Evolutionary conservation across 2,113 vertebrate genomes (phyloP), one percentile per base, ranked within the genome.

Genomic region (Trematomus loennbergii): DNA sequence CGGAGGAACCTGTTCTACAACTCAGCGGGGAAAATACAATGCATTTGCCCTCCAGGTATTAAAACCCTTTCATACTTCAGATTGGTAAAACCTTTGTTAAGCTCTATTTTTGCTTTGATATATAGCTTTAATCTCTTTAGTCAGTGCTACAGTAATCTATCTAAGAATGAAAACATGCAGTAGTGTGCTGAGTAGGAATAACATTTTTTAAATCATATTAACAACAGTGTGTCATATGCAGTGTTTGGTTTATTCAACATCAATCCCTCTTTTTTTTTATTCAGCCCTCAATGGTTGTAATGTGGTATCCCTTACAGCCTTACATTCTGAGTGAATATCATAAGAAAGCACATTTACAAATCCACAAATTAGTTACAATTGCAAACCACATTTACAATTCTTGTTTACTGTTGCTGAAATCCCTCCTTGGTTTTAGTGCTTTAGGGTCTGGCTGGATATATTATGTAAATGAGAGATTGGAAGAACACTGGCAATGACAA

Each of bases 1-100:
- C 11, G 93, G 92, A 86, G 93, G 91, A 81, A 89, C 82, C 61
- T 96, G 94, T 86, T 82, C 45, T 57, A 75, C 33, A 73, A 77
- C 84, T 72, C 81, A 60, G 62, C 57, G 71, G 90, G 93, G 52
- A 81, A 82, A 85, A 89, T 91, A 75, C 71, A 85, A 12, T 96
- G 93, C 36, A 83, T 89, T 88, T 96, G 91, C 72, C 87, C 85
- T 36, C 67, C 88, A 94, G 94, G 93, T 96, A 95, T 75, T 58
- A 12, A 79, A 45, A 18, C 60, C 8, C 54, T 54, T 73, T 53
- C 36, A 9, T 45, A 20, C 17, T 43, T 9, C 33, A 17, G 15
- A 75, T 49, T 62, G 2, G n/a, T 33, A 13, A 33, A 57, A 1
- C 8, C 54, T 82, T 61, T 61, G 50, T 68, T 63, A 17, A 72